Evolutionary conservation across 2,888 invertebrate species (phyloP), one percentile per base, ranked within the genome.

Genomic region (Hemicrepidius hirtus): DNA sequence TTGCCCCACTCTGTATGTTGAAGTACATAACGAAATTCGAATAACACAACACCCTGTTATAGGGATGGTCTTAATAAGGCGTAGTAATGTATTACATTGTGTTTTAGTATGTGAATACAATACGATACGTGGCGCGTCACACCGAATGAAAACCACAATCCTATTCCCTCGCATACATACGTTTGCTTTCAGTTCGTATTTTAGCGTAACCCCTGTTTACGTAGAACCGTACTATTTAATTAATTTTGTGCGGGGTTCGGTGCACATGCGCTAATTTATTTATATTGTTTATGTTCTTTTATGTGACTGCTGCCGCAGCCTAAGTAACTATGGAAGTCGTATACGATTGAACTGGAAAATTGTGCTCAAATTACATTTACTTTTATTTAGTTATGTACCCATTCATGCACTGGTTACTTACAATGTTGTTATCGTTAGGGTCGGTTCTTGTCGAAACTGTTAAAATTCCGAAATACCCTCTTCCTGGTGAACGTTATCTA

Each of bases 201-300:
- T 12, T 44, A 44, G 28, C 63, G 59, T 67, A 67, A 44, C 70
- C 50, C 24, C 24, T 57, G 20, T 59, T 70, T 64, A 32, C 37
- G 20, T 28, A 24, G 41, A 20, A 50, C 35, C 44, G 50, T 53
- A 41, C 65, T 73, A 68, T 73, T 73, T 69, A 73, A 73, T 73
- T 73, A 73, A 69, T 73, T 64, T 69, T 32, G 57, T 37, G 53
- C 71, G 49, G 64, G 68, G 65, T 44, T 69, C 55, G 50, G 20
- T 73, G 73, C 73, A 69, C 73, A 73, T 73, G 73, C 73, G 68
- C 69, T 73, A 68, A 73, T 73, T 68, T 73, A 73, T 69, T 73
- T 73, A 68, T 68, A 73, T 73, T 73, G 65, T 65, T 71, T 66
- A 70, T 70, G 70, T 65, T 65, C 65, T 65, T 64, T 69, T 70